These are phyloP conservation scores for Callopanchax toddi DNA, from an alignment of 2,113 vertebrate species.

Conservation along the genomic window DNA sequence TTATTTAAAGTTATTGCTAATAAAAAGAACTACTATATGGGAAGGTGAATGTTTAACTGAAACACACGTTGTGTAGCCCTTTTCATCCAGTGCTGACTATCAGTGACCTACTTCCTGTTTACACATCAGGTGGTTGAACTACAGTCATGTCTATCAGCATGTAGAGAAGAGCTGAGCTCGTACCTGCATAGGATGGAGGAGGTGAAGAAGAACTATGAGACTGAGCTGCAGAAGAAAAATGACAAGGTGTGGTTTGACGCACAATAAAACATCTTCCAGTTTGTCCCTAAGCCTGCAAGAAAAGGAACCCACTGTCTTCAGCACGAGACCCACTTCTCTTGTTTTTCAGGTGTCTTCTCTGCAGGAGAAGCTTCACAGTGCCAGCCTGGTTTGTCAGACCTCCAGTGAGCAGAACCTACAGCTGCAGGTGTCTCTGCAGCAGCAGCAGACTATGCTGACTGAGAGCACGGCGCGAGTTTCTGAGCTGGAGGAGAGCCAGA, in stretches of 20 bases:
- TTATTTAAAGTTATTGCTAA: too few relatives aligned
- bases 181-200: constrained; percentile 85
- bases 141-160: constrained; percentile 82
- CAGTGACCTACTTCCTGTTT: constrained; percentile 1
- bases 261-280: too few relatives aligned
- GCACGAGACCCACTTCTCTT: neutral
- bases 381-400: constrained; percentile 79
- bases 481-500: constrained; percentile 91
- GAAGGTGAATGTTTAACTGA: too few relatives aligned
- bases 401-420: constrained; percentile 84
- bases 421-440: constrained; percentile 87
- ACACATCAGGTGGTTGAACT: constrained; percentile 83
- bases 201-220: constrained; percentile 82
- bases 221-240: constrained; percentile 81
- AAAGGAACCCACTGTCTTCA: too few relatives aligned
- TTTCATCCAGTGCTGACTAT: too few relatives aligned
- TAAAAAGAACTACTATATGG: too few relatives aligned
- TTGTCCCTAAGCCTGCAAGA: too few relatives aligned
- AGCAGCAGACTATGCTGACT: constrained; percentile 92
- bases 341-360: constrained; percentile 82
- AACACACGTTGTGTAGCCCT: too few relatives aligned
- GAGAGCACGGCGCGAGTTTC: constrained; percentile 85
- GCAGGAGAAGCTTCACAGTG: constrained; percentile 86
- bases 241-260: too few relatives aligned
- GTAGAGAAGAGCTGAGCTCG: constrained; percentile 83